Base-by-base conservation (phyloP, 2,888 invertebrate species). In the Sesamia inferens region DNA sequence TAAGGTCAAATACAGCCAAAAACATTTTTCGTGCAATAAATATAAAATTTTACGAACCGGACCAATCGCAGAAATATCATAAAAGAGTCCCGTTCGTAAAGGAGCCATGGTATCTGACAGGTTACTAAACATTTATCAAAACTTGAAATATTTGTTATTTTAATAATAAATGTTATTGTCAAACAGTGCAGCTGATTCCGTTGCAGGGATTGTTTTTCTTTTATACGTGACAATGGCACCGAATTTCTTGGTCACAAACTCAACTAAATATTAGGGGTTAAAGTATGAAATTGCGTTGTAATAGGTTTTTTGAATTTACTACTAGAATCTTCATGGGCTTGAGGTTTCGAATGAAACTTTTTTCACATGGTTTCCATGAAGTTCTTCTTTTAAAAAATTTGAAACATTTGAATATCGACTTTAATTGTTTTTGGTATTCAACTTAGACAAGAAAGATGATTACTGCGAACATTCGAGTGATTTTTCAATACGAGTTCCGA, bases 21-120 rank as follows among this genome's bases (percentile, higher is more conserved):
- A 77, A 66, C 62, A 71, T 63, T 64, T 62, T 63, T 68, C 72
- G 61, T 80, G 42, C 63, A 81, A 71, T 83, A 75, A 84, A 70
- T 58, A 66, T 68, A 11, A 71, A 81, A 67, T 79, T 48, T 68
- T 69, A 73, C 71, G 59, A 47, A n/a, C 11, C 59, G 68, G 54
- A 59, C 55, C 72, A 55, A 68, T 79, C 68, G 57, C 42, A 55
- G 68, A 16, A 44, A 54, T 54, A 71, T 58, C 63, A 48, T 68
- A 72, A 71, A 79, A 75, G n/a, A 76, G 64, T 68, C 24, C 69
- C 61, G 67, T 75, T 67, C 63, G 51, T 59, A 55, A 51, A 67
- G 55, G 62, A 71, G 61, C 22, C 16, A 39, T 70, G 16, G 13
- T 64, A 47, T 70, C 63, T 54, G 67, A 16, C 24, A 63, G 58